phyloP scores from a whole-genome alignment of 2,888 invertebrate species.

The Cinara cedri region DNA sequence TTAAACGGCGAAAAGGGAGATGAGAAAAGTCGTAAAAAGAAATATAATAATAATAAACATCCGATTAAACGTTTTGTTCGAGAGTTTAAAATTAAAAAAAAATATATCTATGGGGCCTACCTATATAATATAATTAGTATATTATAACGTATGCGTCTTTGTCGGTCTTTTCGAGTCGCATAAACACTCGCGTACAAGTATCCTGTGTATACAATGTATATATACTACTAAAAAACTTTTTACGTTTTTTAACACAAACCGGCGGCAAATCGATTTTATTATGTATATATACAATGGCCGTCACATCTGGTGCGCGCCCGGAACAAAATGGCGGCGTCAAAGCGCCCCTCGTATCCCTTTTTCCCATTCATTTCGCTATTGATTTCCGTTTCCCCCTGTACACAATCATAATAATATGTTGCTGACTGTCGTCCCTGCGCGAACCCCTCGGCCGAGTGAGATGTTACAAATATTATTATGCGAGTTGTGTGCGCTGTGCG shows the following conservation, averaged over 20 bases:
- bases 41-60: constrained; percentile 1
- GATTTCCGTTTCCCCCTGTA: constrained; percentile 50
- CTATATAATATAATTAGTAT: too few relatives aligned
- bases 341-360: constrained; percentile 38
- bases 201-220: neutral
- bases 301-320: constrained; percentile 43
- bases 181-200: neutral
- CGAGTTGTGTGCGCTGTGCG: neutral
- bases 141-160: constrained; percentile 9
- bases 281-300: constrained; percentile 39
- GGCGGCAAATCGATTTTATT: constrained; percentile 14
- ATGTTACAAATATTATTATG: constrained; percentile 16
- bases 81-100: too few relatives aligned
- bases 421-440: neutral
- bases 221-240: neutral
- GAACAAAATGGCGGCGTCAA: constrained; percentile 44
- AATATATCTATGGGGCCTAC: too few relatives aligned
- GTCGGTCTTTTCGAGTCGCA: constrained; percentile 33
- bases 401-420: neutral
- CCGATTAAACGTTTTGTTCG: constrained; percentile 47
- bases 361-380: constrained; percentile 32
- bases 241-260: neutral
- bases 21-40: constrained; percentile 18
- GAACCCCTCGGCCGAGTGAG: constrained; percentile 35
- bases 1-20: neutral